A percentile compares a stretch with the other conserved stretches of the same genome.
Conservation (phyloP, 2,888 invertebrate species). For the Drosophila fungiperda region DNA sequence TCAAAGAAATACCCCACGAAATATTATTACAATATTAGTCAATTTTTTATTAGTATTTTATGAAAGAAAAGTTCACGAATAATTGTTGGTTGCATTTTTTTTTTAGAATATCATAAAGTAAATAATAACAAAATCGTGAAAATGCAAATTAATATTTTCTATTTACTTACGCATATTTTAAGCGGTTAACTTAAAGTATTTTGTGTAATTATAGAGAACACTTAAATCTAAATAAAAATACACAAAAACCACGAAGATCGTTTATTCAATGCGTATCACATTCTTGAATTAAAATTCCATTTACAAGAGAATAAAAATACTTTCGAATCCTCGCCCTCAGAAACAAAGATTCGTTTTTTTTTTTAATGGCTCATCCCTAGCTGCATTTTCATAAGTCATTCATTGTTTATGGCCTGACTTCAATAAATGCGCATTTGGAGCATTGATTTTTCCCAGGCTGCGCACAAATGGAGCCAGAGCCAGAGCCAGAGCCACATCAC, state of each 20-base stretch:
- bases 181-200: not conserved
- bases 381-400: constrained; percentile 13
- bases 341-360: constrained; percentile 10
- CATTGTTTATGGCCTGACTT: constrained; percentile 36
- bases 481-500: constrained; percentile 38
- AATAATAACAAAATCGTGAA: not conserved
- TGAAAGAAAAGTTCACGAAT: not conserved
- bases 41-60: not conserved
- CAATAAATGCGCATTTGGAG: constrained; percentile 29
- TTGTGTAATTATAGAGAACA: not conserved
- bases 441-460: constrained; percentile 60
- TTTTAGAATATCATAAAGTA: not conserved
- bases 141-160: not conserved
- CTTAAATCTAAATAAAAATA: not conserved
- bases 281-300: not conserved
- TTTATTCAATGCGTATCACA: not conserved
- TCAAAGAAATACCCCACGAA: not conserved
- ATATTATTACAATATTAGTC: not conserved
- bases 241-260: not conserved
- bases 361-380: constrained; percentile 7
- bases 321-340: not conserved
- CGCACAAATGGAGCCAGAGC: constrained; percentile 41
- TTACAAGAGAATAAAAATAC: not conserved
- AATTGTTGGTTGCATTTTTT: too few relatives aligned
- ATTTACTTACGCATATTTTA: not conserved